Base-by-base conservation (phyloP, 2,113 vertebrate genomes). In the Vulpes ferrilata region DNA sequence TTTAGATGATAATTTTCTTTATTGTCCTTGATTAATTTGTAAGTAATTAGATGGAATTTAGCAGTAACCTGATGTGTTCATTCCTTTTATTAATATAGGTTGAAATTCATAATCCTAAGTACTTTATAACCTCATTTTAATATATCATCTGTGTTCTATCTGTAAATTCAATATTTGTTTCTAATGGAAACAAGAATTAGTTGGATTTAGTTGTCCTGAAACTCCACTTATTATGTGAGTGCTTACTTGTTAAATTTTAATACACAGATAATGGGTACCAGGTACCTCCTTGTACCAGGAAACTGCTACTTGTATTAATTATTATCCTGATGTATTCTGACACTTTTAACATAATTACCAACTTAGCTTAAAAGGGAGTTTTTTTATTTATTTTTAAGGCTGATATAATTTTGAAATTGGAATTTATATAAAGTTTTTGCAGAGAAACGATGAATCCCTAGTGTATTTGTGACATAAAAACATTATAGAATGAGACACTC, bases 1-100 rank as follows among this genome's bases (percentile, higher is more conserved):
- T 98, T 97, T 80, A 90, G 82, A 95, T 82, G 85, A 62, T 97
- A 96, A 96, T 97, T 96, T 95, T 22, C 95, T 93, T 96, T 94
- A 93, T 96, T 95, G 93, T 89, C 88, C 51, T 95, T 84, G 82
- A 96, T 97, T 97, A 97, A 95, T 97, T 96, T 96, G 62, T 95
- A 90, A 96, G 84, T 93, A 96, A 96, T 96, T 95, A 96, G 59
- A 71, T 89, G 35, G 91, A 80, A 59, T 81, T 97, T 93, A 93
- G 53, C 87, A 85, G 64, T 93, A 87, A 90, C 69, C 92, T 90
- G 67, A 89, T 94, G 57, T 88, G 83, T 92, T 97, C 43, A 65
- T 15, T 94, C 19, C 55, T 81, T 19, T 90, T 93, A 78, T 43
- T 97, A 93, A 94, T 91, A 51, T 10, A 88, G 86, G 62, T 92